Percentiles rank a stretch among this genome's conserved stretches.
These are phyloP conservation scores for Sebastiscus albofasciatus DNA, from an alignment of 2,797 vertebrate species.

Conservation along the genomic window DNA sequence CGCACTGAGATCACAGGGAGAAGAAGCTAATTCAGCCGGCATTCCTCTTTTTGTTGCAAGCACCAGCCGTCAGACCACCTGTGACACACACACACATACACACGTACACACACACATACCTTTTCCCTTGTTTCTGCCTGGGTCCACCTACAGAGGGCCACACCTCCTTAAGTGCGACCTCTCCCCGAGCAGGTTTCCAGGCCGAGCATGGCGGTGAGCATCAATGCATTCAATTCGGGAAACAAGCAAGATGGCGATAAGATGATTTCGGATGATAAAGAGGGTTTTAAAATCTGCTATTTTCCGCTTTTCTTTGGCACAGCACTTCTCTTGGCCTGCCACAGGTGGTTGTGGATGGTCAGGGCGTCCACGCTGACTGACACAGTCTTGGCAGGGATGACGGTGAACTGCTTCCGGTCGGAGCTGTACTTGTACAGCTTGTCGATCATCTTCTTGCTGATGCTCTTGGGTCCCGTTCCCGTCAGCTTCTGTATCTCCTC, in stretches of 20 bases:
- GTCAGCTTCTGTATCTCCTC: conserved; percentile 96
- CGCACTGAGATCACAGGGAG: conserved; percentile 53
- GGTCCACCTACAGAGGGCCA: conserved; percentile 55
- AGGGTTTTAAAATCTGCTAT: conserved; percentile 71
- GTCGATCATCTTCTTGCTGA: conserved; percentile 98
- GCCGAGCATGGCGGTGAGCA: conserved; percentile 43
- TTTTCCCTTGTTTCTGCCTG: conserved; percentile 19
- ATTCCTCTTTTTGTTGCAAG: conserved; percentile 54
- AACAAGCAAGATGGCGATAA: conserved; percentile 51
- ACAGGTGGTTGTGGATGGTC: conserved; percentile 96
- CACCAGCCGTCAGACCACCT: conserved; percentile 38
- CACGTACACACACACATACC: background rate
- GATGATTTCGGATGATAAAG: conserved; percentile 26
- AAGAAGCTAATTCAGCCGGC: conserved; percentile 48
- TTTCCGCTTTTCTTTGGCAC: conserved; percentile 94
- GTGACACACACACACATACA: background rate
- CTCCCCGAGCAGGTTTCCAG: conserved; percentile 25
- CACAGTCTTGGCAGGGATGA: conserved; percentile 98
- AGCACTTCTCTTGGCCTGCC: conserved; percentile 91
- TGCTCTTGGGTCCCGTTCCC: conserved; percentile 93
- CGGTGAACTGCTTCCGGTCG: conserved; percentile 95
- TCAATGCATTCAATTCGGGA: conserved; percentile 57
- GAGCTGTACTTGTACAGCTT: conserved; percentile 99
- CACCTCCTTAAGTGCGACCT: conserved; percentile 4
- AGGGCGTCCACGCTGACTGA: conserved; percentile 96